These are phyloP conservation scores for Spialia ferax DNA, from an alignment of 2,888 invertebrate species.

Conservation along the genomic window DNA sequence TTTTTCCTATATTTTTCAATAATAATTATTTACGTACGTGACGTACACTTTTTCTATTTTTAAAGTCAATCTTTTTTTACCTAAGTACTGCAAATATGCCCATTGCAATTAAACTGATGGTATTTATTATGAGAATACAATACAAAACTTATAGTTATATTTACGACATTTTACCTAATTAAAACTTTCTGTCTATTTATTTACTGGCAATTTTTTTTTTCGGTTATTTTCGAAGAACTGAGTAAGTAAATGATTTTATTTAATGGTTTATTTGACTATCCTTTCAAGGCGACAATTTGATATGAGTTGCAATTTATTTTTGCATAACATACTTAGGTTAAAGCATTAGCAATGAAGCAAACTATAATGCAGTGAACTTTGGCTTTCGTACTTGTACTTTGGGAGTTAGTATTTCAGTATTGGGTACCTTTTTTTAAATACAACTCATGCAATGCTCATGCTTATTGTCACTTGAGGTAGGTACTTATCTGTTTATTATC, in stretches of 20 bases:
- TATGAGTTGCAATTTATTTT: conserved; percentile 3
- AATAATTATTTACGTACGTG: too few species aligned
- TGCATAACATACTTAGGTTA: neutral
- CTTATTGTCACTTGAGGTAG: conserved; percentile 17
- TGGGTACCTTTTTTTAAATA: neutral
- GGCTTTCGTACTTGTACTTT: neutral
- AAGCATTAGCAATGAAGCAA: too few species aligned
- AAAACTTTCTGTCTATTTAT: too few species aligned
- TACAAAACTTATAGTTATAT: too few species aligned
- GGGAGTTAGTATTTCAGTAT: conserved; percentile 1
- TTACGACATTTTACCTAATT: too few species aligned
- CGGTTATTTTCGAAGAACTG: neutral
- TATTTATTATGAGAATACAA: too few species aligned
- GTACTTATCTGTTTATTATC: conserved; percentile 19
- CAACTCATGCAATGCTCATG: neutral
- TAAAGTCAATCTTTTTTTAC: too few species aligned
- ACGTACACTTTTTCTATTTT: too few species aligned
- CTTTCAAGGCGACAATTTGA: neutral
- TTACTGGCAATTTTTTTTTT: too few species aligned
- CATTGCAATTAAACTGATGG: too few species aligned
- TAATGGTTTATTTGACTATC: neutral
- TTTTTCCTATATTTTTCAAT: too few species aligned
- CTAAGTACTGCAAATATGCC: too few species aligned
- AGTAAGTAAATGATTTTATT: neutral
- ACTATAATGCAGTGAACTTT: neutral